Evolutionary conservation across 2,113 vertebrate genomes (phyloP).

Genomic region (Gulo gulo): DNA sequence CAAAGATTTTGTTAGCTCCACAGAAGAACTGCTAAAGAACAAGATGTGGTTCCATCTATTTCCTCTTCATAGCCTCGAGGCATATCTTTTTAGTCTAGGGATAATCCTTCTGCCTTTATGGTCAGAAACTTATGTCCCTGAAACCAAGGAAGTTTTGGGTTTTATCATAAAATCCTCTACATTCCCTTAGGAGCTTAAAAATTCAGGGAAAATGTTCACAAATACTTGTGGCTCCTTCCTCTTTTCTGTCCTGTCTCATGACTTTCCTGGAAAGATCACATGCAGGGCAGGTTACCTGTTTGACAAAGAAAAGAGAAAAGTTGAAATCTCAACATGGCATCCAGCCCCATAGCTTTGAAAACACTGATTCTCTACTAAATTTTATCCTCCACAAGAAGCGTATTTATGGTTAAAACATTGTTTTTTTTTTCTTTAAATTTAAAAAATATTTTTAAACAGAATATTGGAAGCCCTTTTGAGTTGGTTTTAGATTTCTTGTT

Average conservation of each 20-base stretch:
- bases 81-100: neutral
- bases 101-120: neutral
- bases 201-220: neutral
- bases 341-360: neutral
- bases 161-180: neutral
- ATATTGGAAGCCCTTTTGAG: neutral
- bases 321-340: neutral
- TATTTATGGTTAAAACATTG: neutral
- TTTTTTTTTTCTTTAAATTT: neutral
- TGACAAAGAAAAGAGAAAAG: neutral
- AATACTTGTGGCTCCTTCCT: neutral
- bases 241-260: neutral
- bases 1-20: neutral
- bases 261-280: neutral
- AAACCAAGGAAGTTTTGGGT: neutral
- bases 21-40: neutral
- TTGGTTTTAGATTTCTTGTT: neutral
- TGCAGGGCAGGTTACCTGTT: neutral
- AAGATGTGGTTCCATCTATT: neutral
- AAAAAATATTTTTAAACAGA: neutral
- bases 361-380: neutral
- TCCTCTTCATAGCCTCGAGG: neutral
- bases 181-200: neutral
- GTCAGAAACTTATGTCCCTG: neutral
- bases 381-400: neutral